Conservation (phyloP, 2,797 vertebrate genomes). For the Anguilla anguilla region DNA sequence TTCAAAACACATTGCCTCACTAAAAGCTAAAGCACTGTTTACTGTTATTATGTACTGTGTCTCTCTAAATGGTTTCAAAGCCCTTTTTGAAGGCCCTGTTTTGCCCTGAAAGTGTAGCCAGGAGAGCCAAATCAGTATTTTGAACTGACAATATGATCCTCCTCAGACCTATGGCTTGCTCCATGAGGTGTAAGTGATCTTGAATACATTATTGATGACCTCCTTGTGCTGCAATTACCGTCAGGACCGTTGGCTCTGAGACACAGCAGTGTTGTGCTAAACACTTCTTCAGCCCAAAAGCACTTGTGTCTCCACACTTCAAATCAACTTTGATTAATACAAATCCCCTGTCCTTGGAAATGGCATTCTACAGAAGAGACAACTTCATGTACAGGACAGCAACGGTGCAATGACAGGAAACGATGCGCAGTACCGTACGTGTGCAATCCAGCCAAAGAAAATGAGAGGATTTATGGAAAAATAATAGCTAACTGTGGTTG, state of each 20-base stretch:
- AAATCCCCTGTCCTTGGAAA: constrained; percentile 50
- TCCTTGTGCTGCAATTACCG: constrained; percentile 71
- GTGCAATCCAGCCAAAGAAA: constrained; percentile 22
- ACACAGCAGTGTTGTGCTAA: constrained; percentile 68
- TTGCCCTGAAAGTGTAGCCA: constrained; percentile 59
- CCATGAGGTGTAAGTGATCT: constrained; percentile 77
- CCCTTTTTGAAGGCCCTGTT: constrained; percentile 60
- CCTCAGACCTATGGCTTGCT: constrained; percentile 62
- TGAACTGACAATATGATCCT: constrained; percentile 57
- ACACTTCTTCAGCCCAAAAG: constrained; percentile 62
- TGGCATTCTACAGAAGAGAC: constrained; percentile 58
- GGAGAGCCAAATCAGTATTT: constrained; percentile 58
- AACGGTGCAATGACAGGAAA: constrained; percentile 47
- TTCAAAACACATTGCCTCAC: constrained; percentile 26
- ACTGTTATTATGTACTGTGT: constrained; percentile 49
- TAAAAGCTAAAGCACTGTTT: constrained; percentile 59
- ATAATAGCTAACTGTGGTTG: not conserved
- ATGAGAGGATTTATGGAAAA: not conserved
- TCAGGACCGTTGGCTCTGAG: constrained; percentile 61
- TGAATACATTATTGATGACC: constrained; percentile 79
- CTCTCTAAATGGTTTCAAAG: constrained; percentile 56
- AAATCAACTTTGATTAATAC: constrained; percentile 72
- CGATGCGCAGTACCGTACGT: constrained; percentile 43
- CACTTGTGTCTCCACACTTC: constrained; percentile 60
- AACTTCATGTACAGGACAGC: constrained; percentile 50